Conservation (phyloP, 2,888 invertebrate genomes). For the Aphodius granarius region DNA sequence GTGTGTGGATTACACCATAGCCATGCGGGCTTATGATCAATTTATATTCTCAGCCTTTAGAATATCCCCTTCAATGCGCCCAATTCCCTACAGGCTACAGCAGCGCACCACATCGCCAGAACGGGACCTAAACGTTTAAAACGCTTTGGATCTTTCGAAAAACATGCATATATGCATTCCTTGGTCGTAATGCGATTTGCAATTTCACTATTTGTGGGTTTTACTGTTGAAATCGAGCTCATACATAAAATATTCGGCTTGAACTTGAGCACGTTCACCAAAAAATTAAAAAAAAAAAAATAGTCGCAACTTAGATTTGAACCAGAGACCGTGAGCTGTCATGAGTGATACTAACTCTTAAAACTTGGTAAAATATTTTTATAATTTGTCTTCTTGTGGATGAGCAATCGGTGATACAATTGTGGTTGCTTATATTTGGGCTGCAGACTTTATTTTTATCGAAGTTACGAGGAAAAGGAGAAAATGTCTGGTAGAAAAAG, state of each 20-base stretch:
- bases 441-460: too few relatives aligned
- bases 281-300: not conserved
- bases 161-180: not conserved
- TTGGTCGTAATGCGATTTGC: not conserved
- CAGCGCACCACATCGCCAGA: not conserved
- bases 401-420: too few relatives aligned
- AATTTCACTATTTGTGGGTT: not conserved
- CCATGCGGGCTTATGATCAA: slow-evolving; percentile 4
- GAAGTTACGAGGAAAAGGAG: too few relatives aligned
- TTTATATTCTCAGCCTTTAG: slow-evolving; percentile 1
- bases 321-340: too few relatives aligned
- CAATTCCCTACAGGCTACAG: not conserved
- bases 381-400: too few relatives aligned
- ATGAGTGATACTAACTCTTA: too few relatives aligned
- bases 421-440: too few relatives aligned
- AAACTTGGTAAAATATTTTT: too few relatives aligned
- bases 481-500: too few relatives aligned
- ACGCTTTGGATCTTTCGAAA: not conserved
- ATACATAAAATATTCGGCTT: not conserved
- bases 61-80: not conserved
- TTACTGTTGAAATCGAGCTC: not conserved
- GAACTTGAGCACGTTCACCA: not conserved
- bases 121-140: not conserved
- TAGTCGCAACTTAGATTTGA: too few relatives aligned
- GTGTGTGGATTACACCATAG: not conserved